Conservation (phyloP, 2,797 vertebrate species). For the Trichosurus vulpecula region DNA sequence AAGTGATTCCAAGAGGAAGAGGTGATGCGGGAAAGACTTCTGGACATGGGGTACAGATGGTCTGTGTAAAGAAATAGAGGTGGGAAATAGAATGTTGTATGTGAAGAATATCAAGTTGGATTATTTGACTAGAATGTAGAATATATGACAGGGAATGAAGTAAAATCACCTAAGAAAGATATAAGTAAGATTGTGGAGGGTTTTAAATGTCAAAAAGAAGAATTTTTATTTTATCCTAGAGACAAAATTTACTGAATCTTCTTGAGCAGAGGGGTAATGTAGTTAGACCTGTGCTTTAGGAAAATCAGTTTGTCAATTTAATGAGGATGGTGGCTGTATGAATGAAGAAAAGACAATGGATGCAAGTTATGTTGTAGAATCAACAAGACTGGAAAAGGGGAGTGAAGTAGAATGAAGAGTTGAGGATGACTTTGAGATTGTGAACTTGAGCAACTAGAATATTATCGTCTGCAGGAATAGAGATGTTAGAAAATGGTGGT, state of each 20-base stretch:
- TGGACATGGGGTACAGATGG: neutral
- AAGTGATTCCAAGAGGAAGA: neutral
- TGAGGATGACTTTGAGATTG: neutral
- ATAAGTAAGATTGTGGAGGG: neutral
- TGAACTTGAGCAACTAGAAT: neutral
- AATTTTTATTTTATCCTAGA: neutral
- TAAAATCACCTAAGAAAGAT: neutral
- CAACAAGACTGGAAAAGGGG: neutral
- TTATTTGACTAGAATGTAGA: neutral
- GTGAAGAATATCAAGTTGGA: neutral
- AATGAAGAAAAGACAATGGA: neutral
- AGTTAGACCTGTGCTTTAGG: neutral
- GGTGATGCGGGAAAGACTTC: neutral
- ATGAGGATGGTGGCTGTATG: neutral
- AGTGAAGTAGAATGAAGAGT: too few relatives aligned
- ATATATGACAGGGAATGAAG: neutral
- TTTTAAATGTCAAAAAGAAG: neutral
- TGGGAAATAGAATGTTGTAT: neutral
- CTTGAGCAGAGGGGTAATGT: neutral
- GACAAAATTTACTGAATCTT: neutral
- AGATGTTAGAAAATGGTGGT: neutral
- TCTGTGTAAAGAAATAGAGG: neutral
- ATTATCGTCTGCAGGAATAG: neutral
- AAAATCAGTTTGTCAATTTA: neutral
- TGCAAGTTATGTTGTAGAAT: neutral